phyloP scores from a whole-genome alignment of 2,113 vertebrate species.

The Coracopsis vasa region DNA sequence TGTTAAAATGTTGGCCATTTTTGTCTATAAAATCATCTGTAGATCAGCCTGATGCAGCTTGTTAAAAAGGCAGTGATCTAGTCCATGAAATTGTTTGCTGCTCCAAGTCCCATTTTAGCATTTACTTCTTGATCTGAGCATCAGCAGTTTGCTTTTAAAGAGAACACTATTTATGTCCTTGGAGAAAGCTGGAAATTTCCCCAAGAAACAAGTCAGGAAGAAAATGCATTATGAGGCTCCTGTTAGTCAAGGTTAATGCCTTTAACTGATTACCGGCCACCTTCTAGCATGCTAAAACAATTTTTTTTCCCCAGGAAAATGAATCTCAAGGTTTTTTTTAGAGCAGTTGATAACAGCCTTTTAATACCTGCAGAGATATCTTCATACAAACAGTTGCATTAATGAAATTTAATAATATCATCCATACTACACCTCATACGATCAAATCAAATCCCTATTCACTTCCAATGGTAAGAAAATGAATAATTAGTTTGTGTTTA shows the following conservation, averaged over 20 bases:
- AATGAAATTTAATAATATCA: not conserved
- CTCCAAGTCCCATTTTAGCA: not conserved
- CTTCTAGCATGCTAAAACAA: not conserved
- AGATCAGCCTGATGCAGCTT: not conserved
- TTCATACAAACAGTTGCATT: not conserved
- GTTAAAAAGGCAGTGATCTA: not conserved
- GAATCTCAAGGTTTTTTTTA: not conserved
- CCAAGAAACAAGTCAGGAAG: not conserved
- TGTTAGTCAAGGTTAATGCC: not conserved
- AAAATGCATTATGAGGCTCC: not conserved
- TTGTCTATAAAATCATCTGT: not conserved
- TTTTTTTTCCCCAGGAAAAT: not conserved
- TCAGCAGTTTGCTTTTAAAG: not conserved
- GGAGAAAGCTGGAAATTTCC: not conserved
- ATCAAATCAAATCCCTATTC: not conserved
- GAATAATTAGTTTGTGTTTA: not conserved
- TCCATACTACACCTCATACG: not conserved
- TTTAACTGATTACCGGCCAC: not conserved
- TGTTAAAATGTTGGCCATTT: not conserved
- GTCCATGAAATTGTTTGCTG: not conserved
- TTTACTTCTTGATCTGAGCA: not conserved
- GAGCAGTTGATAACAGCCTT: not conserved
- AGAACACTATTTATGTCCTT: not conserved
- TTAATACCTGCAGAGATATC: not conserved
- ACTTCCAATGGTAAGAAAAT: not conserved